Evolutionary conservation across 2,888 invertebrate species (phyloP), one percentile per base, ranked within the genome.

Genomic region (Taphrorychus bicolor): DNA sequence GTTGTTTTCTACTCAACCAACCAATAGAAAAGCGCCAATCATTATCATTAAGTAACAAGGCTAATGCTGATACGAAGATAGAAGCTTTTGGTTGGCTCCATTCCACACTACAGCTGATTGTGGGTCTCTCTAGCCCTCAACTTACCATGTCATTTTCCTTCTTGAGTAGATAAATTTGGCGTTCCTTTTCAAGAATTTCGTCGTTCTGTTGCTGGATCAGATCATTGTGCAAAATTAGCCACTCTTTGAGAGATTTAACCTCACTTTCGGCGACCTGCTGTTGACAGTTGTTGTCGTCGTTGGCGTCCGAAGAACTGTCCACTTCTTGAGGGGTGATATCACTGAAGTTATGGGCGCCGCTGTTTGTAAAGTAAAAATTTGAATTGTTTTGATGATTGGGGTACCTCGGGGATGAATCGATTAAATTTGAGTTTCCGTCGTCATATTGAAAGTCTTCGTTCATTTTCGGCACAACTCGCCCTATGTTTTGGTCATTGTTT

Each of bases 201-300:
- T 95, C 94, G 77, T 93, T 93, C 82, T 95, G 95, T 82, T 94
- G 93, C 81, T 95, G 94, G 79, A 95, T 93, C 70, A 95, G 84
- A 82, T 95, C 94, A 76, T 95, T 84, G 81, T 96, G 94, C 73
- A 92, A 86, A 66, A 94, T 83, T 71, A 95, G 84, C 78, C 95
- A 87, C 72, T 92, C 91, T 82, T 94, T 93, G 58, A 91, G 84
- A 76, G 87, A 88, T 79, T 86, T 88, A 81, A 90, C 89, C 83
- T 91, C 89, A 77, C 83, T 76, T 81, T 82, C 76, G 85, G 80
- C 74, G 79, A 82, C 73, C 73, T 74, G 76, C 75, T 76, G 75
- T 32, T 32, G 32, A 7, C 32, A 11, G 32, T 32, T 32, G 32
- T 32, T 32, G 32, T 32, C 32, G 45, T 16, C 17, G 74, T 72